Percentiles rank a stretch among this genome's conserved stretches.
Evolutionary conservation across 2,113 vertebrate species (phyloP).

Genomic region (Lasiurus cinereus): DNA sequence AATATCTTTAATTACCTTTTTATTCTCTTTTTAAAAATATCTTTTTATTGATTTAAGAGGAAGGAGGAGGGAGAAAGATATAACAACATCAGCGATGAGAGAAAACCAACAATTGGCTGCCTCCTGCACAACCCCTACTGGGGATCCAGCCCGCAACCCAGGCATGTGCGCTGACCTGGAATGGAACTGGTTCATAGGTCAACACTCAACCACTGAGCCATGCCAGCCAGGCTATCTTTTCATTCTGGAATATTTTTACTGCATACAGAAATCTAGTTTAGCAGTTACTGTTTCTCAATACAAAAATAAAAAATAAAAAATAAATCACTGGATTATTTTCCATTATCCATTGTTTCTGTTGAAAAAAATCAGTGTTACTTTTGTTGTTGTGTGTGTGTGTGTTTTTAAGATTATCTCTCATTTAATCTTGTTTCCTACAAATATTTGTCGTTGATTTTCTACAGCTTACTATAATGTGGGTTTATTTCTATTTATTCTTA

Average conservation of each 20-base stretch:
- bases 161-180: too few species aligned
- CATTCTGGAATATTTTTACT: background rate
- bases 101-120: too few species aligned
- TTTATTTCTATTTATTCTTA: background rate
- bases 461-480: background rate
- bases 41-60: too few species aligned
- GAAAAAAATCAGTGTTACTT: background rate
- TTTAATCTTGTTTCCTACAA: background rate
- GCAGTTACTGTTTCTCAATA: background rate
- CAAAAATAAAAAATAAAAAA: background rate
- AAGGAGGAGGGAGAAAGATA: too few species aligned
- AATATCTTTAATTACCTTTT: background rate
- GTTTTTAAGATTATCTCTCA: background rate
- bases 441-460: background rate
- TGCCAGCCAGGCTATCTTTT: background rate
- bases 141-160: too few species aligned
- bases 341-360: background rate
- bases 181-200: too few species aligned
- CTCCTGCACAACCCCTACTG: too few species aligned
- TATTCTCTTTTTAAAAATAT: background rate
- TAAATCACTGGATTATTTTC: background rate
- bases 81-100: too few species aligned
- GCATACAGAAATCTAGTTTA: background rate
- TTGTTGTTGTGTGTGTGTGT: too few species aligned
- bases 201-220: too few species aligned